Conservation (phyloP, 2,113 vertebrate genomes). For the chimpanzee (Pan troglodytes) region NHGRI_mPanTro3-v2.1_pri NC_072421.2:29389001-29389500, state of each 20-base stretch:
- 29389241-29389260: neutral
- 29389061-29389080: neutral
- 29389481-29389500: neutral
- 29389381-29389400: conserved; percentile 22
- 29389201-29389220: neutral
- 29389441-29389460: conserved; percentile 2
- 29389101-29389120: neutral
- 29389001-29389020: neutral
- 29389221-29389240: conserved; percentile 6
- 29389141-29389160: neutral
- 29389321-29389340: neutral
- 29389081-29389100: neutral
- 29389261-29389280: conserved; percentile 33
- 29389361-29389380: conserved; percentile 26
- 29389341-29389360: conserved; percentile 17
- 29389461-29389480: neutral
- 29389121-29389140: neutral
- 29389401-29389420: conserved; percentile 10
- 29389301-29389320: conserved; percentile 6
- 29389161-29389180: neutral
- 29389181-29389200: neutral
- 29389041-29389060: neutral
- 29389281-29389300: conserved; percentile 5
- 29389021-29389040: neutral
- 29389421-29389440: neutral